Conservation (phyloP, 2,888 invertebrate species). For the Euclidia mi region DNA sequence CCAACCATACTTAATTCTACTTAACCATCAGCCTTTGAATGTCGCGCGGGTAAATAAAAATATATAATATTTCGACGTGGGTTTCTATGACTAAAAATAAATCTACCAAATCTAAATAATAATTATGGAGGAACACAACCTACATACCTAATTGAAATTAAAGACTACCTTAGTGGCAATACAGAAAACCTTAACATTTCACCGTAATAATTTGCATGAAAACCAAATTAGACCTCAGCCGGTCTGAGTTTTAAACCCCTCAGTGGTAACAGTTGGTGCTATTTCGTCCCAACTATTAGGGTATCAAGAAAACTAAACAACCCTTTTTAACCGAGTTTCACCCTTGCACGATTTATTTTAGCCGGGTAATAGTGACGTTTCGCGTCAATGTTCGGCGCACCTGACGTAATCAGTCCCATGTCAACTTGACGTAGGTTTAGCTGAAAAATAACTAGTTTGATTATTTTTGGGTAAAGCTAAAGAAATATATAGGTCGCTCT, state of each 20-base stretch:
- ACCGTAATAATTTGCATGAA: slow-evolving; percentile 16
- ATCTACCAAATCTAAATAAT: too few species aligned
- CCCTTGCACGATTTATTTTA: slow-evolving; percentile 53
- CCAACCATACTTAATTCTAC: too few species aligned
- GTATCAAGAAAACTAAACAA: slow-evolving; percentile 54
- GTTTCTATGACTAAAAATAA: too few species aligned
- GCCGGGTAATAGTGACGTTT: slow-evolving; percentile 53
- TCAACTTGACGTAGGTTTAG: slow-evolving; percentile 65
- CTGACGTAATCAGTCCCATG: slow-evolving; percentile 67
- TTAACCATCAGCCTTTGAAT: too few species aligned
- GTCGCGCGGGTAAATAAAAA: too few species aligned
- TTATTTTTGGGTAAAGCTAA: slow-evolving; percentile 34
- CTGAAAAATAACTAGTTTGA: slow-evolving; percentile 43
- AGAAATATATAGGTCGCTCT: slow-evolving; percentile 8
- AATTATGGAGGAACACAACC: too few species aligned
- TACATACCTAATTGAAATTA: too few species aligned
- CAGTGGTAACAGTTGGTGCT: slow-evolving; percentile 47
- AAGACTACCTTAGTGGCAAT: too few species aligned
- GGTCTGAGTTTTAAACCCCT: slow-evolving; percentile 32
- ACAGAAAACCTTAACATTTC: background rate
- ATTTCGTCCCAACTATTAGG: slow-evolving; percentile 45
- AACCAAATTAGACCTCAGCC: slow-evolving; percentile 19
- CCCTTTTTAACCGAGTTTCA: slow-evolving; percentile 45
- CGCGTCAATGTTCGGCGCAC: slow-evolving; percentile 54
- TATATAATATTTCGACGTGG: too few species aligned